Base-by-base conservation (phyloP, 2,888 invertebrate species). In the Poecilus cupreus region DNA sequence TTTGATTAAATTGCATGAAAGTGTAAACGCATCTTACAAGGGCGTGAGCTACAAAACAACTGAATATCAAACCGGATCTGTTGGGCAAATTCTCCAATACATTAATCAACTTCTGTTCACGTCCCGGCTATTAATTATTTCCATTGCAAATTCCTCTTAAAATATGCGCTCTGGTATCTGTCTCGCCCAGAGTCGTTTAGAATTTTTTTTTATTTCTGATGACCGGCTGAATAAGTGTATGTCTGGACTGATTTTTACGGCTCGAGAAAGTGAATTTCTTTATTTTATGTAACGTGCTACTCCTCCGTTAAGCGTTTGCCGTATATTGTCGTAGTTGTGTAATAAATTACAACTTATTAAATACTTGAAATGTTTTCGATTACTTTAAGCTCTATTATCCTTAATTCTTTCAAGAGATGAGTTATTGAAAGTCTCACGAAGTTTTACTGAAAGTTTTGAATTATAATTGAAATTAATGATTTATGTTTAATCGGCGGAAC, bases 1-100 rank as follows among this genome's bases (percentile, higher is more conserved):
- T 60, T 8, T 60, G 32, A 60, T n/a, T 60, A 26, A 26, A 60
- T 26, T 13, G 60, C 60, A n/a, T 22, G 60, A 60, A 60, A 60
- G n/a, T 60, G 16, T 24, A 26, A 54, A 26, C 26, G 46, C 46
- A 46, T 46, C 46, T 13, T 13, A 10, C 8, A 46, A 32, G 46
- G 46, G 10, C 46, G 32, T 46, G 13, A 4, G 46, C 46, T 13
- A 43, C 46, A 46, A 13, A 46, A 2, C 46, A 46, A 43, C 1
- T 46, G 46, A 46, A 13, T 13, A 4, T 46, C 46, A 10, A 46
- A 46, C 46, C 46, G 46, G 46, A 46, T 46, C 46, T 46, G 32
- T 32, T 8, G 32, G 32, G 4, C 32, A 8, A 32, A 32, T 46
- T 46, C 46, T 46, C 13, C 5, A 46, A 13, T 46, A 13, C 46